Evolutionary conservation across 2,113 vertebrate species (phyloP).

Genomic region (Cnemophilus loriae): DNA sequence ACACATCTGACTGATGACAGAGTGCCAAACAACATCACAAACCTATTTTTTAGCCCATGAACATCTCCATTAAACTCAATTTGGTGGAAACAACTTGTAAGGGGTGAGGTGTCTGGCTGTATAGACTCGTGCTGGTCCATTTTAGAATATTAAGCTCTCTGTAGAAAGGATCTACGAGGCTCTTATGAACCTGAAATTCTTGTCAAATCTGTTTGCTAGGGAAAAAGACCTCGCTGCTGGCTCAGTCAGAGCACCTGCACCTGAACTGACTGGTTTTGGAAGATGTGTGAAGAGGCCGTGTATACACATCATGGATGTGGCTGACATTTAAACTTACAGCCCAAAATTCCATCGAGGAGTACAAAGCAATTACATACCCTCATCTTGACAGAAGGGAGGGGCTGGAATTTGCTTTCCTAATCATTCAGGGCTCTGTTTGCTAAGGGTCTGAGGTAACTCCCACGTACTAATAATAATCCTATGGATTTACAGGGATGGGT

Average conservation of each 20-base stretch:
- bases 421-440: background rate
- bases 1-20: background rate
- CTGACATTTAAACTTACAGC: background rate
- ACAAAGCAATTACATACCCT: background rate
- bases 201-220: background rate
- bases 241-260: background rate
- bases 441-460: background rate
- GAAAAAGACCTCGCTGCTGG: background rate
- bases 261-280: background rate
- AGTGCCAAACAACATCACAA: background rate
- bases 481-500: background rate
- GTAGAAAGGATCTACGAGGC: background rate
- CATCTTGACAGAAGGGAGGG: background rate
- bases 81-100: background rate
- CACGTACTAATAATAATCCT: background rate
- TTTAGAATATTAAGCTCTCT: background rate
- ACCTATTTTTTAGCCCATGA: background rate
- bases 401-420: conserved; percentile 10
- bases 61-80: background rate
- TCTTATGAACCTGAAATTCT: background rate
- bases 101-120: background rate
- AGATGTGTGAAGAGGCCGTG: background rate
- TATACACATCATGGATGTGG: background rate
- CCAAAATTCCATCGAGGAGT: background rate
- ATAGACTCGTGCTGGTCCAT: background rate